These are phyloP conservation scores for Temnothorax nylanderi DNA, from an alignment of 1,140 invertebrate species.

Conservation along the genomic window DNA sequence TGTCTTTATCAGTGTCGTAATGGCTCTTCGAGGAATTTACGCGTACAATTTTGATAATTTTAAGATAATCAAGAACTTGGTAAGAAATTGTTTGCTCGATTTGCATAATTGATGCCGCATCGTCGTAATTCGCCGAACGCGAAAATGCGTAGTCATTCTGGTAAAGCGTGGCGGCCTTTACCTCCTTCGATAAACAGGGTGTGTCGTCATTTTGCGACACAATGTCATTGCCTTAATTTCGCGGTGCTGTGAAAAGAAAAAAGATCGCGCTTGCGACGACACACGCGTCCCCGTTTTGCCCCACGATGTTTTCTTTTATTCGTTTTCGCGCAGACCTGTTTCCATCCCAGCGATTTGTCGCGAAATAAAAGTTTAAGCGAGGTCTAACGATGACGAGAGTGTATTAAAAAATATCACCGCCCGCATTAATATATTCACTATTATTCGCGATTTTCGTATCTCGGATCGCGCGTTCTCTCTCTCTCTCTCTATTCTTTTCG, in stretches of 20 bases:
- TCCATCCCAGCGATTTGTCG: neutral
- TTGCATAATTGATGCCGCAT: slow-evolving; percentile 25
- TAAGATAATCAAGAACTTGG: neutral
- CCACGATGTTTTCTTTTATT: neutral
- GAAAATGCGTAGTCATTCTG: slow-evolving; percentile 32
- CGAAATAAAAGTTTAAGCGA: slow-evolving; percentile 1
- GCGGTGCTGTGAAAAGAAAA: neutral
- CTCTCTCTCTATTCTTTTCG: neutral
- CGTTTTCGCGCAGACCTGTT: slow-evolving; percentile 37
- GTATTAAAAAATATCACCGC: slow-evolving; percentile 15
- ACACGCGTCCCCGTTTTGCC: neutral
- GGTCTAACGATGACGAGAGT: neutral
- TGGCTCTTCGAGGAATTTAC: neutral
- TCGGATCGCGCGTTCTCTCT: neutral
- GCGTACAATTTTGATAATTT: slow-evolving; percentile 6
- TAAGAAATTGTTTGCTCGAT: slow-evolving; percentile 18
- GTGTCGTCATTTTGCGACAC: neutral
- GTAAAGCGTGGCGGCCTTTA: slow-evolving; percentile 19
- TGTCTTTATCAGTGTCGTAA: slow-evolving; percentile 1
- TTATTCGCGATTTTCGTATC: slow-evolving; percentile 26
- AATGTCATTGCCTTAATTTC: slow-evolving; percentile 57
- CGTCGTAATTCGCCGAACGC: neutral
- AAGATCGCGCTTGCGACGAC: neutral
- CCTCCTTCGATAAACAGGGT: slow-evolving; percentile 48
- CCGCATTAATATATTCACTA: slow-evolving; percentile 23